These are phyloP conservation scores for Melanotaenia duboulayi DNA, from an alignment of 2,113 vertebrate species.

Conservation along the genomic window DNA sequence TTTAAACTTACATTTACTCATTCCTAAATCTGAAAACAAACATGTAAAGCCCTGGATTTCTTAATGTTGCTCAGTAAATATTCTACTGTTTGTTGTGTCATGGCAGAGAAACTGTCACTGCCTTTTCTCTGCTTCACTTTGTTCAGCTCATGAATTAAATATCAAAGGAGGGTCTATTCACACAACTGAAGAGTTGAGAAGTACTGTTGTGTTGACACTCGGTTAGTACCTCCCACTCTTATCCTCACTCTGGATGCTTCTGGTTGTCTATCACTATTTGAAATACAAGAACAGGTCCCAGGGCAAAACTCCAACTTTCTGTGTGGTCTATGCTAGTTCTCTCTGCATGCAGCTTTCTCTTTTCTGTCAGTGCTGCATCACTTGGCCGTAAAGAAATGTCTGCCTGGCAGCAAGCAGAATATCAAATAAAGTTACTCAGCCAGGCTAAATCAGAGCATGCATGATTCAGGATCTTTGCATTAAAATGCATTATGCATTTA, in stretches of 20 bases:
- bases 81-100: constrained; percentile 7
- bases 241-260: constrained; percentile 50
- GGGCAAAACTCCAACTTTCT: constrained; percentile 30
- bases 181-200: constrained; percentile 43
- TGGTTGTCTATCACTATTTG: constrained; percentile 60
- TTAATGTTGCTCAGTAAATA: constrained; percentile 8
- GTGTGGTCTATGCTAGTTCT: constrained; percentile 15
- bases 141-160: constrained; percentile 73
- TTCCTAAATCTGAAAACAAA: background rate
- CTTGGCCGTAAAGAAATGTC: constrained; percentile 25
- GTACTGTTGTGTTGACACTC: constrained; percentile 57
- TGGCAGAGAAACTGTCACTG: constrained; percentile 31
- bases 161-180: constrained; percentile 57
- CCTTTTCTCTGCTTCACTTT: constrained; percentile 47
- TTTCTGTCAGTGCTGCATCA: background rate
- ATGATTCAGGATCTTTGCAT: background rate
- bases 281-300: constrained; percentile 70
- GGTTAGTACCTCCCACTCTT: constrained; percentile 67
- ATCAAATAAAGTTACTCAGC: background rate
- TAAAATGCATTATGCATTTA: background rate
- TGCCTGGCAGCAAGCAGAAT: constrained; percentile 4
- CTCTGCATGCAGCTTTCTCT: constrained; percentile 23
- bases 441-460: background rate
- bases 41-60: background rate
- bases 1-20: background rate